Evolutionary conservation across 1,140 invertebrate genomes (phyloP), one percentile per base, ranked within the genome.

Genomic region (Micrasema minimum): DNA sequence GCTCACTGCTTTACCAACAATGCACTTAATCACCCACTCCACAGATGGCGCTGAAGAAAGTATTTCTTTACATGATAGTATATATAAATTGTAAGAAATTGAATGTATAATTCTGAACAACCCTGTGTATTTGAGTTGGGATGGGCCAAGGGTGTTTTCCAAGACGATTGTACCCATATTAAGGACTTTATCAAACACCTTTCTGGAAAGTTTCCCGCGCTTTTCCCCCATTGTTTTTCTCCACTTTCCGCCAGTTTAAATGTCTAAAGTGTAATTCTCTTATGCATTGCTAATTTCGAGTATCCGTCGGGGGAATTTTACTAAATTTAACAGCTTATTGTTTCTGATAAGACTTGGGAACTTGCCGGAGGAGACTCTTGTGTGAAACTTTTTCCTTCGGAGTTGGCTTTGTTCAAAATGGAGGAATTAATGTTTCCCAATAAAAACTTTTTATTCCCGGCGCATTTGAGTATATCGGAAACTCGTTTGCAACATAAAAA

Each of bases 211-310:
- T 72, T 75, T 64, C 38, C 45, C 61, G 38, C 61, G 43, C 37
- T 23, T 41, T 53, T 46, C 62, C 59, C 57, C 64, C 35, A 46
- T 69, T 68, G 43, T 67, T 71, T 73, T 64, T 66, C 59, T 69
- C 71, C 66, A 65, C 48, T 73, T 73, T 69, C 66, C 72, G 61
- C 67, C 72, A 59, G 61, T 74, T 70, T 71, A 75, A 71, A 71
- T 69, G 72, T 69, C 72, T 68, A 69, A 74, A 71, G 59, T 75
- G 69, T 75, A 75, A 75, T 75, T 71, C 73, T 72, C 66, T 71
- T 69, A 75, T 75, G 73, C 73, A 75, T 75, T 75, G 69, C 73
- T 75, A 75, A 75, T 75, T 75, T 65, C 50, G 59, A 75, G 69
- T 70, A 74, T 74, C 72, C 72, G 67, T 26, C 46, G 22, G 57